Evolutionary conservation across 1,140 invertebrate genomes (phyloP), one percentile per base, ranked within the genome.

Genomic region (Drosophila burlai): DNA sequence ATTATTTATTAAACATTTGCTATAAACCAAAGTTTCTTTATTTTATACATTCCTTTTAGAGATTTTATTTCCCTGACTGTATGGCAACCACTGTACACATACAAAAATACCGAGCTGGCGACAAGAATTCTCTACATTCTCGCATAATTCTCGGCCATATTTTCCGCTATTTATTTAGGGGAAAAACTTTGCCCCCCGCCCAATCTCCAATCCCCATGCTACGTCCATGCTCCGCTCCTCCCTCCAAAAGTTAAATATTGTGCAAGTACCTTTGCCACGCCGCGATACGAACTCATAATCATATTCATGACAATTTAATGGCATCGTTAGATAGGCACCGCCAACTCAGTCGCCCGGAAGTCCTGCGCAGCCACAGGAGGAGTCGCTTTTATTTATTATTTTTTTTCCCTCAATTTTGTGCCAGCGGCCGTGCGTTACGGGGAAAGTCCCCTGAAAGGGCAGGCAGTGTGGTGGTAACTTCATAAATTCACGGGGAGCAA

Each of bases 241-340:
- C 7, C 13, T 9, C 3, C 11, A 8, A 15, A 34, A 21, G 52
- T 73, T 54, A 76, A 73, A 74, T 74, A 76, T 59, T 72, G 45
- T 15, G 15, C 15, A 8, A 29, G 46, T 64, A 76, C 73, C 73
- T 74, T 64, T 50, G 40, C 34, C 55, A 21, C 50, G 5, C n/a
- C 18, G 29, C 31, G 13, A 40, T 29, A 42, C 40, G 47, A 31
- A 24, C 52, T 38, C 78, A 72, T 85, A 85, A 86, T 86, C 83
- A 86, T 82, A 86, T 86, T 86, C 83, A 86, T 82, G 83, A 86
- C 83, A 86, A 86, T 76, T 68, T 86, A 86, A 86, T 86, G 83
- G 75, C 83, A 82, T 86, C 83, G 83, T 86, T 85, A 86, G 60
- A 81, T 74, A 50, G 80, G 49, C 80, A 64, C 36, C 60, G 43